Evolutionary conservation across 2,113 vertebrate genomes (phyloP), one percentile per base, ranked within the genome.

Genomic region (Rhabdomys dilectus): DNA sequence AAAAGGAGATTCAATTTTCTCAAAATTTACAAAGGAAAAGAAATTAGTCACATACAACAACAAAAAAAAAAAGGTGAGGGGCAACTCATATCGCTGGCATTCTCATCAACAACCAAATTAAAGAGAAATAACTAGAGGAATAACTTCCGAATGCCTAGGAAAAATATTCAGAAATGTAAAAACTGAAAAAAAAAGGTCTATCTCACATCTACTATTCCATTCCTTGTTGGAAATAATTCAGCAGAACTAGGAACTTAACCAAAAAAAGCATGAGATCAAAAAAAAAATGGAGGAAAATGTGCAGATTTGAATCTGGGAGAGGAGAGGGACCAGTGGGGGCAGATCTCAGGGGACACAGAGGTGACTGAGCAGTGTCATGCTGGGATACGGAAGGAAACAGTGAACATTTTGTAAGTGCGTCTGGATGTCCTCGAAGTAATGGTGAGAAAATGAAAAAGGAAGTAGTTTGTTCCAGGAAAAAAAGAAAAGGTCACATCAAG

Each of bases 11-110:
- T 53, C 36, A 73, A 48, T 72, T 53, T 51, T 86, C 62, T 86
- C 13, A 62, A 94, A 89, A 87, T 78, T 31, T 58, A 48, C 36
- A 90, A 82, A 91, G 21, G 81, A 22, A 68, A 91, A 87, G 73
- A 60, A 92, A 5, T 29, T 86, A 75, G 60, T 73, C 31, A 86
- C 72, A 84, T 34, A 26, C 64, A 62, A 8, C 31, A 86, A 29
- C 8, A 48, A 48, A 48, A 48, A 48, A 48, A 51, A 82, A 34
- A 68, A 68, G 53, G 53, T 56, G 53, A 29, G n/a, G n/a, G 72
- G 29, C 58, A 91, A 77, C 86, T 48, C 26, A 77, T 29, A 62
- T 3, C 45, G 7, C 11, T 58, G 34, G 58, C 42, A 80, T 64
- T 78, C 62, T 84, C 51, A 92, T 78, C 8, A 75, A 12, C 0